Percentiles rank a stretch among this genome's conserved stretches.
Evolutionary conservation across 2,797 vertebrate genomes (phyloP).

Genomic region (Emys orbicularis): DNA sequence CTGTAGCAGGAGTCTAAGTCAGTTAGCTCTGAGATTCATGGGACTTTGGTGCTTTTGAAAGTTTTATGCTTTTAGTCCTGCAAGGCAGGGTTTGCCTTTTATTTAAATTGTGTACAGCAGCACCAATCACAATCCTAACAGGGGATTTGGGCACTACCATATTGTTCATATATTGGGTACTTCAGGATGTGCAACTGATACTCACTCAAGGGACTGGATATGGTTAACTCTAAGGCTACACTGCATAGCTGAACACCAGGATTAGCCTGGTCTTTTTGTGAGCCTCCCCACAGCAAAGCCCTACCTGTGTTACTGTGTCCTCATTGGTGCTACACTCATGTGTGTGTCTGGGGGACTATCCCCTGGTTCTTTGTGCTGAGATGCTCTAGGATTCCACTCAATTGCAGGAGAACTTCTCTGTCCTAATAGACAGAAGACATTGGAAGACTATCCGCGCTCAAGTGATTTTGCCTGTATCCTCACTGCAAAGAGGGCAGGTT

Average conservation of each 20-base stretch:
- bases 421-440: neutral
- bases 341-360: no score
- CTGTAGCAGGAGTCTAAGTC: no score
- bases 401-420: neutral
- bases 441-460: neutral
- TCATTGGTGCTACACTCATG: no score
- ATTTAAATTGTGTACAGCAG: neutral
- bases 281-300: no score
- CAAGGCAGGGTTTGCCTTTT: fast-evolving
- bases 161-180: fast-evolving
- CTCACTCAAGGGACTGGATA: fast-evolving
- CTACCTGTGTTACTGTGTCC: no score
- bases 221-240: neutral
- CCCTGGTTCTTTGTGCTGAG: no score
- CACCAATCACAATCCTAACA: neutral
- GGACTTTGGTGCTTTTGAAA: neutral
- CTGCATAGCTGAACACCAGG: no score
- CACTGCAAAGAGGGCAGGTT: neutral
- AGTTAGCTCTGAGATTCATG: no score
- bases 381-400: no score
- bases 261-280: no score
- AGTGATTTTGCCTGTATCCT: neutral
- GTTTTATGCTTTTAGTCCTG: neutral
- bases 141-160: neutral
- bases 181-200: neutral